Percentiles rank a stretch among this genome's conserved stretches.
Conservation (phyloP, 2,888 invertebrate genomes). For the Drosophila nigricruria region DNA sequence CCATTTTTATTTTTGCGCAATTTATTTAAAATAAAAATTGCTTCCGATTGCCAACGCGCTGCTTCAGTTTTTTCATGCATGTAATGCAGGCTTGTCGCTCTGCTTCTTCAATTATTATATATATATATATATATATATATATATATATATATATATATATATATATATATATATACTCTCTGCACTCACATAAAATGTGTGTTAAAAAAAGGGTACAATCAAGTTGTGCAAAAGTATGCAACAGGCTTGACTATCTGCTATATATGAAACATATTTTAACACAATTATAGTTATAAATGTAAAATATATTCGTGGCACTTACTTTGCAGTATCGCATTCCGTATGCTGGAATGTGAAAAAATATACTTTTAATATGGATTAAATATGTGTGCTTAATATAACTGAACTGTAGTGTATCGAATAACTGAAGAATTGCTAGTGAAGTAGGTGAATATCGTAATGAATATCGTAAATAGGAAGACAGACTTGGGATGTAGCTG, state of each 20-base stretch:
- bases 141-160: not conserved
- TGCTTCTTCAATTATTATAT: not conserved
- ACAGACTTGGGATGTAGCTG: too few species aligned
- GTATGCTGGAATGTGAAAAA: constrained; percentile 1
- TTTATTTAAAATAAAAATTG: constrained; percentile 80
- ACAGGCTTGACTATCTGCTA: not conserved
- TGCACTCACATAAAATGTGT: constrained; percentile 19
- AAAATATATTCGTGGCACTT: not conserved
- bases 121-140: not conserved
- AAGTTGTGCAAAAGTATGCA: constrained; percentile 17
- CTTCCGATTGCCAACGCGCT: constrained; percentile 69
- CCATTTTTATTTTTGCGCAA: constrained; percentile 57
- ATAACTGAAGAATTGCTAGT: not conserved
- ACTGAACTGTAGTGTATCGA: not conserved
- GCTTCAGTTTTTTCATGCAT: constrained; percentile 63
- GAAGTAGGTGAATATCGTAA: not conserved
- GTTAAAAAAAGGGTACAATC: constrained; percentile 20
- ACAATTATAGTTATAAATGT: constrained; percentile 8
- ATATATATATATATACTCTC: not conserved
- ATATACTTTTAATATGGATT: not conserved
- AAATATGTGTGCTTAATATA: not conserved
- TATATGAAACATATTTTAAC: constrained; percentile 5
- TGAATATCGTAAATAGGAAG: too few species aligned
- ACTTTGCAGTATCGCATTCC: not conserved
- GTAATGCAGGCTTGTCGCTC: constrained; percentile 60